Evolutionary conservation across 2,113 vertebrate genomes (phyloP).

Genomic region (Phyllostomus hastatus): DNA sequence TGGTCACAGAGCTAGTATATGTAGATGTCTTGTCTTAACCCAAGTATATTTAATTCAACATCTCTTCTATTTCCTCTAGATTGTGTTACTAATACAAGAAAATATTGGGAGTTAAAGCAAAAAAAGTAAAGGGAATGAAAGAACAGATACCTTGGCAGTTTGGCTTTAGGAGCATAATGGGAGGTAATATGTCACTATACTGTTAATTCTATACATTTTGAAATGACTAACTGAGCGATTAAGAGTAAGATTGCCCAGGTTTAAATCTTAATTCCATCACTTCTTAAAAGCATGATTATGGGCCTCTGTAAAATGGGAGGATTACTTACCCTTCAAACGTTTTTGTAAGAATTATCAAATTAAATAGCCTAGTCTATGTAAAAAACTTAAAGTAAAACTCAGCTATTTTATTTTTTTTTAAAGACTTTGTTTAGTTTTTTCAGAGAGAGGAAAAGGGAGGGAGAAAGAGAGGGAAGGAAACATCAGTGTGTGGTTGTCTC

Average conservation of each 20-base stretch:
- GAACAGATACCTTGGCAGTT: background rate
- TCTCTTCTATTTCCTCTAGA: background rate
- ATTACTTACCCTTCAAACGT: background rate
- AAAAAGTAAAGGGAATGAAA: conserved; percentile 19
- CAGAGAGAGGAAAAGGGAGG: too few species aligned
- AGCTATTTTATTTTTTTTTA: background rate
- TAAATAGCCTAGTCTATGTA: conserved; percentile 1
- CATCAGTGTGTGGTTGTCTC: too few species aligned
- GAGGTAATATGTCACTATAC: background rate
- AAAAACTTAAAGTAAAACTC: background rate
- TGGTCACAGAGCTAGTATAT: background rate
- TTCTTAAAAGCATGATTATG: background rate
- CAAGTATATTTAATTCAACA: background rate
- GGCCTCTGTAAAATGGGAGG: background rate
- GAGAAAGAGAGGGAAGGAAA: too few species aligned
- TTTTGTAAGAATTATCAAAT: background rate
- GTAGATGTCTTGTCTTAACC: background rate
- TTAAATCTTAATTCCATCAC: background rate
- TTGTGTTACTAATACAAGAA: background rate
- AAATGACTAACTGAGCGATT: background rate
- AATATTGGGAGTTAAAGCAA: background rate
- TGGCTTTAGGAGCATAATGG: background rate
- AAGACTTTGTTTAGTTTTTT: too few species aligned
- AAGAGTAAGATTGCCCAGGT: background rate
- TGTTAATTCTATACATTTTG: background rate